Conservation (phyloP, 2,888 invertebrate species). For the Pristionchus exspectatus region DNA sequence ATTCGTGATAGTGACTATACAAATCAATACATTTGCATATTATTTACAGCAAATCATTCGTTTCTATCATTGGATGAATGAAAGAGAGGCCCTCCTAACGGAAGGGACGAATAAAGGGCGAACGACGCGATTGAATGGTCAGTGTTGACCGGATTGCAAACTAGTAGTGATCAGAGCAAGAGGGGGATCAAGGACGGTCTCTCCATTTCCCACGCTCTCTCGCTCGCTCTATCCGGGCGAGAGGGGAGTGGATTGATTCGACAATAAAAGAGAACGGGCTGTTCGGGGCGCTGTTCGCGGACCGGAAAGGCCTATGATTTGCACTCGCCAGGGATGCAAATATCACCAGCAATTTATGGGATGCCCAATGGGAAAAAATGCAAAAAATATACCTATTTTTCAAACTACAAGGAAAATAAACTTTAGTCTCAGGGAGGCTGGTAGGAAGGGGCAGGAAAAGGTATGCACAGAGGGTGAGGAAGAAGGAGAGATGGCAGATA, state of each 20-base stretch:
- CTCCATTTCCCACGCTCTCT: too few relatives aligned
- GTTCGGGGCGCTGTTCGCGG: too few relatives aligned
- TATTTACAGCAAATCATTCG: too few relatives aligned
- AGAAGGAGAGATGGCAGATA: conserved; percentile 32
- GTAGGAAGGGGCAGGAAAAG: conserved; percentile 5
- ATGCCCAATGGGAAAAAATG: too few relatives aligned
- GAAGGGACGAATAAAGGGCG: background rate
- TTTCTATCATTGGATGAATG: background rate
- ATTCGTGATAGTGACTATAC: too few relatives aligned
- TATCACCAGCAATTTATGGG: background rate
- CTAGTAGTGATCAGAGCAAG: conserved; percentile 15
- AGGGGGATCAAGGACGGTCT: background rate
- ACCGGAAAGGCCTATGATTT: background rate
- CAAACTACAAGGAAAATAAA: too few relatives aligned
- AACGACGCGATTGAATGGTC: conserved; percentile 12
- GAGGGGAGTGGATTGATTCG: too few relatives aligned
- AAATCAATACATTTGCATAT: too few relatives aligned
- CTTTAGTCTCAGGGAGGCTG: background rate
- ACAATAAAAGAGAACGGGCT: background rate
- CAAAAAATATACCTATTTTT: too few relatives aligned
- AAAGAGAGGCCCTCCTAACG: conserved; percentile 13
- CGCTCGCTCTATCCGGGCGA: too few relatives aligned
- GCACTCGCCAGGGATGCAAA: background rate
- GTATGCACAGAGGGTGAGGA: background rate
- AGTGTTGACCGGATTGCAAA: conserved; percentile 42